Base-by-base conservation (phyloP, 2,888 invertebrate genomes). In the Agriopis leucophaearia region DNA sequence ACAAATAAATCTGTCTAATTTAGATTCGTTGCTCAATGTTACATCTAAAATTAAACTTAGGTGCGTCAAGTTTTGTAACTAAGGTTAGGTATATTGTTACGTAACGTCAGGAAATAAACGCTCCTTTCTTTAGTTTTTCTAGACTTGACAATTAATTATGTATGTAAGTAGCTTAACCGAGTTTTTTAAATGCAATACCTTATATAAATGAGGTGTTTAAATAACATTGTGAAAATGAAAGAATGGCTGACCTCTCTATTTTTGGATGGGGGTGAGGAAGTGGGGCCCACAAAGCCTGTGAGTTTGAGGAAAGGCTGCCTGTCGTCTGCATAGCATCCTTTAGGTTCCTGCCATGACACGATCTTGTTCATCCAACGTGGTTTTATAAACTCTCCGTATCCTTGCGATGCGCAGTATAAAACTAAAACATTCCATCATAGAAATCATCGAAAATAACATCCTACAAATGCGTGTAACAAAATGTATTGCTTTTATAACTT, bases 301-400 rank as follows among this genome's bases (percentile, higher is more conserved):
- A 94, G 85, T 64, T 84, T 88, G 44, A 92, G 69, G 72, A 93
- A 94, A 0, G 90, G 82, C 59, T 89, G 90, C 4, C 94, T 83
- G 45, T 93, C 92, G 72, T 94, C 94, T 0, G 92, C 82, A 63
- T 87, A 94, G 74, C 94, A 94, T 0, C 94, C 94, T 47, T 82
- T 88, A 0, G 93, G 90, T 65, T 93, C 91, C 77, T 94, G 94
- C 94, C 94, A 94, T 0, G 91, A 83, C 67, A 94, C 78, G 9
- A 94, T 85, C 74, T 90, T 92, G 74, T 94, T 93, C 90, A 93
- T 90, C 94, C 94, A 94, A 1, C 94, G 86, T 1, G 94, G 94
- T 63, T 94, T 94, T 74, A 94, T 91, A 55, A 94, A 94, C 71
- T 94, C 94, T 5, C 94, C 94, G 62, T 93, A 93, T 0, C 94